Percentiles rank a stretch among this genome's conserved stretches.
phyloP scores from a whole-genome alignment of 2,113 vertebrate species.

The Grantiella picta region DNA sequence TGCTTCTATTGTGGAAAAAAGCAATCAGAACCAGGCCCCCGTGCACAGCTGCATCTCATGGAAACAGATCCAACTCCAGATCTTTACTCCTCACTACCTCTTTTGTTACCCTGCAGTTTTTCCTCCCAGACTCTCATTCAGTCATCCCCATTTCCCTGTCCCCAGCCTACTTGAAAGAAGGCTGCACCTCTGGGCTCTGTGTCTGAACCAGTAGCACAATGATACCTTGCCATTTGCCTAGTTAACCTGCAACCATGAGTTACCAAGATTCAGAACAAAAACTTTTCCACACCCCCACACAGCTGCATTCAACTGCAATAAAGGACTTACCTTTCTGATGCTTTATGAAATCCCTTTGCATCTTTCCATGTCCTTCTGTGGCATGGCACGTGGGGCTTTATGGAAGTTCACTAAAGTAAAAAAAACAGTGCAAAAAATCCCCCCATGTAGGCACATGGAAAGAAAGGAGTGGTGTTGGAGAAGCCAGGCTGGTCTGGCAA shows the following conservation, averaged over 20 bases:
- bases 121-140: neutral
- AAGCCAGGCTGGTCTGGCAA: neutral
- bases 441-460: neutral
- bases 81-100: neutral
- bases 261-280: neutral
- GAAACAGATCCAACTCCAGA: neutral
- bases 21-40: neutral
- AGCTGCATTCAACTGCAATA: neutral
- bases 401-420: neutral
- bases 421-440: neutral
- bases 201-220: neutral
- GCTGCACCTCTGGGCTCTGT: neutral
- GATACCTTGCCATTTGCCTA: neutral
- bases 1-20: neutral
- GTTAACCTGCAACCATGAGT: neutral
- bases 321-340: neutral
- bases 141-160: neutral
- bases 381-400: accelerated
- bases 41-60: neutral
- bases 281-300: neutral
- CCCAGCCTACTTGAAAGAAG: neutral
- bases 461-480: neutral
- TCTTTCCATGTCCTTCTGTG: neutral
- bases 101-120: accelerated
- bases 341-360: neutral